Base-by-base conservation (phyloP, 2,888 invertebrate genomes). In the Harpagoxenus sublaevis region DNA sequence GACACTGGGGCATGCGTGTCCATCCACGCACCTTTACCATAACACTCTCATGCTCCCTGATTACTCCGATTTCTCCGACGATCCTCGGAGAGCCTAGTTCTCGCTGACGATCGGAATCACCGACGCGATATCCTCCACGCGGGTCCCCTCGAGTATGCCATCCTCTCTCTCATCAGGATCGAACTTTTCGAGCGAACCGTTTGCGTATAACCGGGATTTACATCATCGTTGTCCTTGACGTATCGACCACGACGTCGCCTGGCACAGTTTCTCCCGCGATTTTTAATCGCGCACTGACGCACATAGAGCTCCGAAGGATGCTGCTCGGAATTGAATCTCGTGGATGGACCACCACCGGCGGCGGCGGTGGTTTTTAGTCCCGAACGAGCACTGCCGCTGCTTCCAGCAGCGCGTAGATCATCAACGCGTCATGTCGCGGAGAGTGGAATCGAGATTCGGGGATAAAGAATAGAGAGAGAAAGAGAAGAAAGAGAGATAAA, bases 31-130 rank as follows among this genome's bases (percentile, higher is more conserved):
- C 71, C 79, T 79, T 79, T 79, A 79, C 60, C 71, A 79, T 28
- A 28, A 39, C 48, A 48, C 10, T 35, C 70, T 79, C 79, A 60
- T 48, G 60, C 79, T 79, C 23, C 15, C 39, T 15, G 48, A 18
- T 45, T 70, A 9, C 71, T 65, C 65, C 23, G 45, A 15, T 71
- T 57, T 48, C 57, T 28, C 63, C 23, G 51, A 75, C 51, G 39
- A 28, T 39, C 12, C 12, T 57, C 79, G 45, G 79, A 53, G 23
- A 70, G n/a, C 12, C 12, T 31, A 28, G 42, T 79, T 48, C 35
- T 68, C 78, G 78, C 15, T 48, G 71, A 31, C 79, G 79, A 79
- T 79, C n/a, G 79, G 48, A 79, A 79, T 79, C 79, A 79, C 71
- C 79, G 71, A 60, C 12, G 57, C 39, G 79, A 28, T 28, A 39